These are phyloP conservation scores for Periphyllus acericola DNA, from an alignment of 2,888 invertebrate species.

Conservation along the genomic window DNA sequence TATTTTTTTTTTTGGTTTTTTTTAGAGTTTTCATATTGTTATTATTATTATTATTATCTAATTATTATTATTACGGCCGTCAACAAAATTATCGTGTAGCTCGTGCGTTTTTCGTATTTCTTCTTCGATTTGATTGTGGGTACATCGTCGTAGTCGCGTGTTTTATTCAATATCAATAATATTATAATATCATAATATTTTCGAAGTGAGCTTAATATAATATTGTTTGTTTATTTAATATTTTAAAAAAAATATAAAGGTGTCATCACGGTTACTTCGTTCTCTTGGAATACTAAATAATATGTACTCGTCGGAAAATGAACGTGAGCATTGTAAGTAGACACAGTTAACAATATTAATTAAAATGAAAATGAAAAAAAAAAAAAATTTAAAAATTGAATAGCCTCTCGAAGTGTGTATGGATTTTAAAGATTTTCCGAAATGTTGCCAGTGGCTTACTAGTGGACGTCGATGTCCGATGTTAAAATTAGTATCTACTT, in stretches of 20 bases:
- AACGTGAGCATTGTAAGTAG: slow-evolving; percentile 22
- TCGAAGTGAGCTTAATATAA: background rate
- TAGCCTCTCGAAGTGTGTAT: too few relatives aligned
- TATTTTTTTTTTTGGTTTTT: slow-evolving; percentile 10
- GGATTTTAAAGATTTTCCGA: too few relatives aligned
- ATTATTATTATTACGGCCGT: background rate
- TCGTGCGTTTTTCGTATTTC: background rate
- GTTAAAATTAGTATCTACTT: too few relatives aligned
- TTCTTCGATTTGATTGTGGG: background rate
- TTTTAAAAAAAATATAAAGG: background rate
- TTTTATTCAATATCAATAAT: background rate
- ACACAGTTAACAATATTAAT: background rate
- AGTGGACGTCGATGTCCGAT: too few relatives aligned
- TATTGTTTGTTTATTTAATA: background rate
- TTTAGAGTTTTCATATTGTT: background rate
- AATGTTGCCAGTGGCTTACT: too few relatives aligned
- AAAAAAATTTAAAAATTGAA: too few relatives aligned
- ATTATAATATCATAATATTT: too few relatives aligned
- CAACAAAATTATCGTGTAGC: too few relatives aligned
- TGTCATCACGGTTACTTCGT: background rate
- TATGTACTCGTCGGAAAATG: background rate
- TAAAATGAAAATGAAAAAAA: too few relatives aligned
- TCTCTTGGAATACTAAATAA: slow-evolving; percentile 9
- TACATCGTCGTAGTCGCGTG: too few relatives aligned
- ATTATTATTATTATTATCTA: background rate